Evolutionary conservation across 2,797 vertebrate genomes (phyloP).

Genomic region (Darevskia mixta): DNA sequence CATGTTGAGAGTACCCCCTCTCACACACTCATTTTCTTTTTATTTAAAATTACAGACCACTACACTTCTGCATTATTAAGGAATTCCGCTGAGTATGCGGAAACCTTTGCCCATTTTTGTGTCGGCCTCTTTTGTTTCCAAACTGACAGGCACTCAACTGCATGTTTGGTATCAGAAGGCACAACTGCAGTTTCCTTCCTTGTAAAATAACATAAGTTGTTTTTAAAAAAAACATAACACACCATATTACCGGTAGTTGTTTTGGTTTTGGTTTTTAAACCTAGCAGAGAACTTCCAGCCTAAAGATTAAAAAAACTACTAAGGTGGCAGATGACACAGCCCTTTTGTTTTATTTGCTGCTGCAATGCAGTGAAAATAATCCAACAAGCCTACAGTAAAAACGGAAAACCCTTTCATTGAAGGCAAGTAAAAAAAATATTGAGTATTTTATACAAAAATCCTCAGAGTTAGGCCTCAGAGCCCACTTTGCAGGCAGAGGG

Average conservation of each 20-base stretch:
- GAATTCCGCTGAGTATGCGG: background rate
- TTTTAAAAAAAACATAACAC: background rate
- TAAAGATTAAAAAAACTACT: background rate
- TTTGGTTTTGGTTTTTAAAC: background rate
- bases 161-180: background rate
- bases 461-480: no score
- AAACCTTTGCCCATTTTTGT: background rate
- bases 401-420: background rate
- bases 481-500: background rate
- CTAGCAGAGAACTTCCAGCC: background rate
- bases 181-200: background rate
- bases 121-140: background rate
- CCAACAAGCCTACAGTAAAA: background rate
- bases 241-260: background rate
- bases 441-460: background rate
- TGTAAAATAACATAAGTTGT: background rate
- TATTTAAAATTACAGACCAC: background rate
- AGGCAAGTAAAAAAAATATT: background rate
- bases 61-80: background rate
- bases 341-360: background rate
- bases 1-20: background rate
- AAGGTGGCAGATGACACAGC: background rate
- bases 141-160: background rate
- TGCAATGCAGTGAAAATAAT: constrained; percentile 14
- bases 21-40: background rate